A percentile compares a stretch with the other conserved stretches of the same genome.
phyloP scores from a whole-genome alignment of 2,113 vertebrate genomes.

The Copsychus sechellarum region DNA sequence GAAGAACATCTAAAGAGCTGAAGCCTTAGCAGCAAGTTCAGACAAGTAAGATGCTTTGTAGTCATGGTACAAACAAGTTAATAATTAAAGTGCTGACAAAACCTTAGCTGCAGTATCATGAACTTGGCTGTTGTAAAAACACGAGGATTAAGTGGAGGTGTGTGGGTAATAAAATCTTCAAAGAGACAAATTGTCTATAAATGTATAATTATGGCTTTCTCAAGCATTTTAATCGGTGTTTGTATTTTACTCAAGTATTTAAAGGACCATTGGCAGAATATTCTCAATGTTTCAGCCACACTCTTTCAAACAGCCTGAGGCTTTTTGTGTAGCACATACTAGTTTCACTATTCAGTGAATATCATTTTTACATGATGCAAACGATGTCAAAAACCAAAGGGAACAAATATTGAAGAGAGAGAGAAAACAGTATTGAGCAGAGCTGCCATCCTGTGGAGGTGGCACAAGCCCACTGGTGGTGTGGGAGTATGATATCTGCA shows the following conservation, averaged over 20 bases:
- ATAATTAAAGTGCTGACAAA: constrained; percentile 56
- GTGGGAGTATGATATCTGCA: neutral
- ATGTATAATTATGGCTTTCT: constrained; percentile 66
- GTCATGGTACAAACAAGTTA: constrained; percentile 28
- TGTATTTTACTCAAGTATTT: constrained; percentile 56
- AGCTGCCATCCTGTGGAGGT: neutral
- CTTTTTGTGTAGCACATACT: constrained; percentile 45
- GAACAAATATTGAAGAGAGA: neutral
- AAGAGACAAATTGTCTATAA: constrained; percentile 52
- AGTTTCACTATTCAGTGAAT: constrained; percentile 7
- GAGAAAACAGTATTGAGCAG: neutral
- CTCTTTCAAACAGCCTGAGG: constrained; percentile 50
- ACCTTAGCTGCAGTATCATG: neutral
- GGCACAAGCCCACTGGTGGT: neutral
- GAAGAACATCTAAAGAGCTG: neutral
- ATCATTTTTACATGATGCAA: constrained; percentile 57
- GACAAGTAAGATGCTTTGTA: constrained; percentile 3
- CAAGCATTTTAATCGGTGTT: constrained; percentile 49
- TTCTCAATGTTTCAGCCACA: constrained; percentile 48
- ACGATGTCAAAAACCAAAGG: constrained; percentile 19
- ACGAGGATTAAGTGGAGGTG: constrained; percentile 14
- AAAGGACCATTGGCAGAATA: constrained; percentile 21
- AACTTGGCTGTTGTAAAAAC: constrained; percentile 62
- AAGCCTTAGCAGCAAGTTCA: constrained; percentile 7
- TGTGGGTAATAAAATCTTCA: constrained; percentile 59